Evolutionary conservation across 2,797 vertebrate genomes (phyloP).

Genomic region (Denticeps clupeoides): DNA sequence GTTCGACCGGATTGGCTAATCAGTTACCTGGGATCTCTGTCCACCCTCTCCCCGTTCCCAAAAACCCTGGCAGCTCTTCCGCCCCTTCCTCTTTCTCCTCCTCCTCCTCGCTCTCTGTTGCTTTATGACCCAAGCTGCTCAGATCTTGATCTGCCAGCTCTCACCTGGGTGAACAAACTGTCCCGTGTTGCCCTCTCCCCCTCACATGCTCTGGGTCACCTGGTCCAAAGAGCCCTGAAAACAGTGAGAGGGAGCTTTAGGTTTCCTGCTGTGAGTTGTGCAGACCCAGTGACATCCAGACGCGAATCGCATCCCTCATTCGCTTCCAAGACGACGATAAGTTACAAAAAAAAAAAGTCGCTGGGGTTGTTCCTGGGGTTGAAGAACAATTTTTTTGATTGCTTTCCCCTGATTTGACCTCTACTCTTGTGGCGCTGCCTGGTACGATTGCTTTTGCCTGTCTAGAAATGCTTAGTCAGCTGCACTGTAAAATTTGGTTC

Average conservation of each 20-base stretch:
- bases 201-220: slow-evolving; percentile 15
- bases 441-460: too few relatives aligned
- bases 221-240: slow-evolving; percentile 26
- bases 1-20: slow-evolving; percentile 55
- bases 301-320: too few relatives aligned
- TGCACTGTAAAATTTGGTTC: too few relatives aligned
- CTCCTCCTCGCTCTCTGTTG: not conserved
- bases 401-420: too few relatives aligned
- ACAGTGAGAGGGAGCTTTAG: slow-evolving; percentile 13
- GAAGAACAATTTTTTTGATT: too few relatives aligned
- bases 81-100: not conserved
- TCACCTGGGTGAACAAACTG: slow-evolving; percentile 30
- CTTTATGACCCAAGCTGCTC: not conserved
- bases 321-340: too few relatives aligned
- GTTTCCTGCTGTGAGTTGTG: too few relatives aligned
- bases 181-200: slow-evolving; percentile 21
- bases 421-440: too few relatives aligned
- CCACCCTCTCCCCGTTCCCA: slow-evolving; percentile 11
- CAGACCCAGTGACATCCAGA: too few relatives aligned
- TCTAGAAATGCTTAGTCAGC: too few relatives aligned
- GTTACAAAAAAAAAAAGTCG: too few relatives aligned
- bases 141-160: slow-evolving; percentile 27
- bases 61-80: not conserved
- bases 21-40: slow-evolving; percentile 49
- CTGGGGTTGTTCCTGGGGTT: too few relatives aligned